Base-by-base conservation (phyloP, 1,140 invertebrate species). In the Drosophila insularis region DNA sequence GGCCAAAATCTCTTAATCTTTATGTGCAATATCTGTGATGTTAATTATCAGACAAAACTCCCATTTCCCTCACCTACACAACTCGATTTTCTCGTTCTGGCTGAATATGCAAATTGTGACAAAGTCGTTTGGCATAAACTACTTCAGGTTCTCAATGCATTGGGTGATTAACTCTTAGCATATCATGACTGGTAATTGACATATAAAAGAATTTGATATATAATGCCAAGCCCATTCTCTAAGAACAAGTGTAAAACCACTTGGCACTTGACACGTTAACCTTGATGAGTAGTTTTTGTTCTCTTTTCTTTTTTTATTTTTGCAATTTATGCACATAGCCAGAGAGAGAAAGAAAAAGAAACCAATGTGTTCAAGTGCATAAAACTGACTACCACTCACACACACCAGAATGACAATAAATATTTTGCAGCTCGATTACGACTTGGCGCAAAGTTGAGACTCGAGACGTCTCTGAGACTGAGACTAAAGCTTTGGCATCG, bases 241-340 rank as follows among this genome's bases (percentile, higher is more conserved):
- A 53, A 78, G 69, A 81, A 81, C 72, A 68, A 69, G 78, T 81
- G 81, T 27, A 27, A 35, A 59, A 53, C 74, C 76, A 79, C 68
- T 79, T 75, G 71, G 14, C 63, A 59, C 74, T 74, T 74, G 71
- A 61, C 78, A 87, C 27, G 75, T 77, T 79, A 73, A 79, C 82
- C 82, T 86, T 85, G 81, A 85, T 77, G 76, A 72, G 64, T 60
- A 65, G 58, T 78, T 76, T 63, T 72, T 62, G 32, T 75, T 76
- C 65, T 76, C 63, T 35, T 68, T 68, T 63, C 56, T 21, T 63
- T 32, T 50, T 60, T 60, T 32, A 27, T 50, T 37, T 46, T 37
- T 23, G 7, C n/a, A 62, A 19, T 17, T 37, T 53, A 50, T 50
- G 43, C 43, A 50, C 17, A 50, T 50, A 21, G 19, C 43, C 43